Evolutionary conservation across 2,888 invertebrate genomes (phyloP).

Genomic region (Anticlea derivata): DNA sequence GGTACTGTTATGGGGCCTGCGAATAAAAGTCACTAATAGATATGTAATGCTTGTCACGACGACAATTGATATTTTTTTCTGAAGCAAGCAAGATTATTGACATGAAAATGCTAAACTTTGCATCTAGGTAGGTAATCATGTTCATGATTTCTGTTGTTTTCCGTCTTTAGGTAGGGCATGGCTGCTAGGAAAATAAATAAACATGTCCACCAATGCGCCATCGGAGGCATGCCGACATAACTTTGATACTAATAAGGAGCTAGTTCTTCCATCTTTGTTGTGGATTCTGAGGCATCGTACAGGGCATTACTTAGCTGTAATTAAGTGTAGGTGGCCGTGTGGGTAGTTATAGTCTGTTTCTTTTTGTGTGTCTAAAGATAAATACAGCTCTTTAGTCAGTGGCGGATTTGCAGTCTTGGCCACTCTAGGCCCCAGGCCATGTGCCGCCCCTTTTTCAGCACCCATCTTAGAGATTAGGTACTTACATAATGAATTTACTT

Average conservation of each 20-base stretch:
- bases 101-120: background rate
- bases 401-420: too few relatives aligned
- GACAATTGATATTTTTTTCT: too few relatives aligned
- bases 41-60: too few relatives aligned
- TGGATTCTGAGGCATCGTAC: background rate
- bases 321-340: background rate
- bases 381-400: background rate
- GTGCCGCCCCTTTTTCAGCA: too few relatives aligned
- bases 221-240: conserved; percentile 2
- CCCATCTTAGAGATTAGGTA: too few relatives aligned
- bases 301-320: background rate
- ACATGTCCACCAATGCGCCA: background rate
- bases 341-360: too few relatives aligned
- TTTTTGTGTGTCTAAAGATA: background rate
- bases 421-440: too few relatives aligned
- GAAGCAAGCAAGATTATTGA: too few relatives aligned
- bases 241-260: conserved; percentile 11
- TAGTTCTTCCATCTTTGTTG: conserved; percentile 7
- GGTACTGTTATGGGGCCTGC: too few relatives aligned
- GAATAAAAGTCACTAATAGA: conserved; percentile 7
- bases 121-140: background rate
- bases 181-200: background rate
- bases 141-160: too few relatives aligned
- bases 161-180: too few relatives aligned
- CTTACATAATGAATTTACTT: too few relatives aligned